These are phyloP conservation scores for Amblyraja radiata DNA, from an alignment of 2,797 vertebrate species.

Conservation along the genomic window DNA sequence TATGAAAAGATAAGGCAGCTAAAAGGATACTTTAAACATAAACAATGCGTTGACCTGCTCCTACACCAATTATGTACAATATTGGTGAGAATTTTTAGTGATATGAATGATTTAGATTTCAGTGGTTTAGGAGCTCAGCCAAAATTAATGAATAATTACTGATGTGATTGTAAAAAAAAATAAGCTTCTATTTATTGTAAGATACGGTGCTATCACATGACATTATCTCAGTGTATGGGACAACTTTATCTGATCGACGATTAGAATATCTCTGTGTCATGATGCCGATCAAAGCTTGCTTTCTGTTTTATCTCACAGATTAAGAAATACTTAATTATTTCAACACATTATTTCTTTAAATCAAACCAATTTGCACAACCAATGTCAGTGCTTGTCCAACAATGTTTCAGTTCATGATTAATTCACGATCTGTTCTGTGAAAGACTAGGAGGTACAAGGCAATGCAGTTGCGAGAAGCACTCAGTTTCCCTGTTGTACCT, in stretches of 20 bases:
- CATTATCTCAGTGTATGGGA: not conserved
- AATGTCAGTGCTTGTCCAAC: not conserved
- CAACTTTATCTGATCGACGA: not conserved
- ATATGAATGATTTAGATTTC: not conserved
- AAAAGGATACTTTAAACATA: not conserved
- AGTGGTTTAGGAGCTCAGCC: not conserved
- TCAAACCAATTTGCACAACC: not conserved
- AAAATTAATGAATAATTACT: not conserved
- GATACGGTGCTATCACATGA: not conserved
- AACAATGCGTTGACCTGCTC: not conserved
- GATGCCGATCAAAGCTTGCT: slow-evolving; percentile 11
- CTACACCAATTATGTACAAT: not conserved
- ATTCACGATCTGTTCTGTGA: not conserved
- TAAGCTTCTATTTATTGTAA: too few species aligned
- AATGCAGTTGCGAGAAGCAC: too few species aligned
- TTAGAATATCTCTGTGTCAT: not conserved
- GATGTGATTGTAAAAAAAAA: not conserved
- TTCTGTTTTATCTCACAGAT: not conserved
- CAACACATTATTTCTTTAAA: not conserved
- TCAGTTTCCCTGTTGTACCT: too few species aligned
- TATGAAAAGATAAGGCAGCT: not conserved
- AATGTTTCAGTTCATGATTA: not conserved
- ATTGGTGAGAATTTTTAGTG: not conserved
- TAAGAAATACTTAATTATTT: slow-evolving; percentile 1
- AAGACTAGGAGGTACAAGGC: not conserved